Base-by-base conservation (phyloP, 1,140 invertebrate genomes). In the Paramacrobiotus metropolitanus region DNA sequence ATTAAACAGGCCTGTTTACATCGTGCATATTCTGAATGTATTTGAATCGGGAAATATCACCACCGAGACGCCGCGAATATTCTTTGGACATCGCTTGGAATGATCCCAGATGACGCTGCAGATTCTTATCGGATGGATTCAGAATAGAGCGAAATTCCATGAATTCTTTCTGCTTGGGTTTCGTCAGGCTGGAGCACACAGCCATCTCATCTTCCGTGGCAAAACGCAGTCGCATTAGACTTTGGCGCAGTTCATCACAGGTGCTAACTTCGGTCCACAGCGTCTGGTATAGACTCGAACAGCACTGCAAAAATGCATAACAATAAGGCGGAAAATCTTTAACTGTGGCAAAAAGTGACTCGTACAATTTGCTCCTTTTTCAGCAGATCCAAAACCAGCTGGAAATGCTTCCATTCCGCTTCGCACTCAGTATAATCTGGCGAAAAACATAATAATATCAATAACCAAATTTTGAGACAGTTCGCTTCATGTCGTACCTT, bases 11-110 rank as follows among this genome's bases (percentile, higher is more conserved):
- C n/a, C n/a, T n/a, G n/a, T n/a, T 55, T 28, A 55, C 48, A 9
- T 55, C 24, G 48, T 55, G 24, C 48, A 55, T 55, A 24, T 55
- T 55, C 9, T 24, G 48, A 24, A 28, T 55, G 48, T 55, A 55
- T 24, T 55, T 55, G 24, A 55, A 55, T 9, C 24, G 48, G 4
- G 48, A 9, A 40, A n/a, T n/a, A 40, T 40, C 34, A 9, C 34
- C 9, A 40, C 9, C 34, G 34, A 40, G 34, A n/a, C 34, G 9
- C 34, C 34, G 34, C 34, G 34, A 40, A 9, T 40, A n/a, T n/a
- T 40, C n/a, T 40, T 40, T 40, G n/a, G 34, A 9, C 9, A 40
- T n/a, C n/a, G 34, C 34, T 40, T 40, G n/a, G n/a, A n/a, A n/a
- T n/a, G n/a, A n/a, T n/a, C n/a, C n/a, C n/a, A n/a, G n/a, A n/a